Percentiles rank a stretch among this genome's conserved stretches.
These are phyloP conservation scores for Nowickia ferox DNA, from an alignment of 2,888 invertebrate genomes.

Conservation along the genomic window DNA sequence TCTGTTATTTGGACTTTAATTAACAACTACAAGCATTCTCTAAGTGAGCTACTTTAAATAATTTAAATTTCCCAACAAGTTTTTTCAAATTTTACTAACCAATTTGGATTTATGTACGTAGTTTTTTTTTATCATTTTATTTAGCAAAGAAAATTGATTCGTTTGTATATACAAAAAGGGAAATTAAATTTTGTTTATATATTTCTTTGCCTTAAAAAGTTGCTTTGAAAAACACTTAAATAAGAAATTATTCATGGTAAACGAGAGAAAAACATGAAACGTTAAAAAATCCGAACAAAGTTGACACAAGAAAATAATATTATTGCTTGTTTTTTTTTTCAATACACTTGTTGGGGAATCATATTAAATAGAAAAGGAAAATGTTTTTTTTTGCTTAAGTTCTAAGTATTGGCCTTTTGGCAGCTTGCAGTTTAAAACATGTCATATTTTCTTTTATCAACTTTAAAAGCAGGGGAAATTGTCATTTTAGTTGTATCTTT, in stretches of 20 bases:
- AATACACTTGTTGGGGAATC: neutral
- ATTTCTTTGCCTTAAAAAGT: conserved; percentile 9
- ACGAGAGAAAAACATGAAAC: neutral
- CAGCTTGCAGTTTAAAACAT: no score
- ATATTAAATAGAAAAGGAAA: neutral
- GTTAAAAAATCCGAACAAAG: neutral
- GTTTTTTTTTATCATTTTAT: conserved; percentile 19
- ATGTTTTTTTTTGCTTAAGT: neutral
- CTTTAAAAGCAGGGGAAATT: no score
- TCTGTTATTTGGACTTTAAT: no score
- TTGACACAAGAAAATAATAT: neutral
- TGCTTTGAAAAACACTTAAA: conserved; percentile 9
- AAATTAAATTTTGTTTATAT: conserved; percentile 31
- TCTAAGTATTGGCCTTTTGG: no score
- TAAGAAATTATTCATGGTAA: conserved; percentile 1
- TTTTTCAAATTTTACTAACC: neutral
- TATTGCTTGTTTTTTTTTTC: neutral
- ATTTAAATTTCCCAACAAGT: neutral
- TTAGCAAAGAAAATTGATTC: conserved; percentile 27
- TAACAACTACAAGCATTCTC: no score
- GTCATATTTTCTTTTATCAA: no score
- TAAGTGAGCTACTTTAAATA: neutral
- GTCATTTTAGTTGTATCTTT: no score
- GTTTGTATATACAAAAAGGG: conserved; percentile 32
- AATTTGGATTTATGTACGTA: neutral